These are phyloP conservation scores for Synergus japonicus DNA, from an alignment of 2,888 invertebrate genomes.

Conservation along the genomic window DNA sequence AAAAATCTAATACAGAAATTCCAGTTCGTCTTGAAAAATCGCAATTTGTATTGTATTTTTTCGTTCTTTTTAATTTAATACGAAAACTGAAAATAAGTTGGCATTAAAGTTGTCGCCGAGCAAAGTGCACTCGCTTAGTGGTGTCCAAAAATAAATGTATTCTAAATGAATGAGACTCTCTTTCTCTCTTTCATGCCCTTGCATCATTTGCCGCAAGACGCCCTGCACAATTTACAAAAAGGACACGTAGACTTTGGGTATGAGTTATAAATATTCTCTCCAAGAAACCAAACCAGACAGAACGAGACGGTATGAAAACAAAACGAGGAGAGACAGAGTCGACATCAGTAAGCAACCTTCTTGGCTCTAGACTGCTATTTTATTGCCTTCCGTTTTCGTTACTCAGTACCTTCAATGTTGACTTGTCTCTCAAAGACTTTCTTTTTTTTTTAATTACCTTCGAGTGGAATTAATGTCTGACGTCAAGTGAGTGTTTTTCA, in stretches of 20 bases:
- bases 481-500: neutral
- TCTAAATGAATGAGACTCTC: constrained; percentile 31
- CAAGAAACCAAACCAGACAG: constrained; percentile 35
- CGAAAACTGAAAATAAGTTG: constrained; percentile 14
- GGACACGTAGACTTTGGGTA: constrained; percentile 15
- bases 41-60: neutral
- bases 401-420: neutral
- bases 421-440: constrained; percentile 32
- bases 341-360: constrained; percentile 16
- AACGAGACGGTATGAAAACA: constrained; percentile 29
- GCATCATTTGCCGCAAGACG: constrained; percentile 40
- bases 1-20: neutral
- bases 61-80: neutral
- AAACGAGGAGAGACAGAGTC: neutral
- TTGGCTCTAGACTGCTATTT: neutral
- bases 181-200: constrained; percentile 34
- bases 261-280: constrained; percentile 41
- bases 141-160: constrained; percentile 32
- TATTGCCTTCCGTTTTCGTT: neutral
- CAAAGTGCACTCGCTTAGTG: constrained; percentile 23
- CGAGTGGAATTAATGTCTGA: neutral
- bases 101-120: constrained; percentile 23
- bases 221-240: constrained; percentile 37
- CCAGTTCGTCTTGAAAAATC: too few relatives aligned
- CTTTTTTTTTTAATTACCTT: neutral